Evolutionary conservation across 1,140 invertebrate species (phyloP).

Genomic region (Atta colombica): DNA sequence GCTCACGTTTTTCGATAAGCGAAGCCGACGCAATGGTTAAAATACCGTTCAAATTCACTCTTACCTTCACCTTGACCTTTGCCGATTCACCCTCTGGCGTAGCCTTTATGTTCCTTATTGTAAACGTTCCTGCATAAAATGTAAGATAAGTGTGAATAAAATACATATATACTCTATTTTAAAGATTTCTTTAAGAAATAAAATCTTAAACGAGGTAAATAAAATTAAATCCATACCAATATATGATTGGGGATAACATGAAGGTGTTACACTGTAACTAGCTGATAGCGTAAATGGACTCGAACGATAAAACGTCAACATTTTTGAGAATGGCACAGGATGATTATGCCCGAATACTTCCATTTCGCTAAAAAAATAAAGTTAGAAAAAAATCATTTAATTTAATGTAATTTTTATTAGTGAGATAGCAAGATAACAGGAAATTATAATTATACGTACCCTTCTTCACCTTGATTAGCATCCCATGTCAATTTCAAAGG

Average conservation of each 20-base stretch:
- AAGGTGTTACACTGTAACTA: conserved; percentile 91
- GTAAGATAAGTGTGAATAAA: background rate
- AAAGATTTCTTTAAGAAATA: background rate
- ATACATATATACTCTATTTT: background rate
- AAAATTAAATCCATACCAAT: conserved; percentile 90
- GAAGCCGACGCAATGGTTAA: conserved; percentile 95
- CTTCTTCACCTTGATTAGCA: conserved; percentile 90
- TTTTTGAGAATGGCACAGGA: conserved; percentile 96
- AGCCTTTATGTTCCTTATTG: conserved; percentile 94
- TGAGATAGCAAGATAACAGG: background rate
- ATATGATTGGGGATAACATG: conserved; percentile 91
- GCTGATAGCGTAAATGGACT: conserved; percentile 95
- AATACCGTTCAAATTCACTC: conserved; percentile 97
- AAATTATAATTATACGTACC: conserved; percentile 79
- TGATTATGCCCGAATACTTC: conserved; percentile 96
- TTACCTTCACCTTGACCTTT: conserved; percentile 98
- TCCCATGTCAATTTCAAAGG: conserved; percentile 96
- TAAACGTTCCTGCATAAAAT: conserved; percentile 90
- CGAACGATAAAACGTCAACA: conserved; percentile 96
- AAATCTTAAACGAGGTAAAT: conserved; percentile 52
- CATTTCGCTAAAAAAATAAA: conserved; percentile 87
- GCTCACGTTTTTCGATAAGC: conserved; percentile 93
- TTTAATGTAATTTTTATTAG: background rate
- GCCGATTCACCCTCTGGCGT: conserved; percentile 94
- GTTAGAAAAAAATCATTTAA: background rate